A percentile compares a stretch with the other conserved stretches of the same genome.
Conservation (phyloP, 2,113 vertebrate genomes). For the Mus pahari region DNA sequence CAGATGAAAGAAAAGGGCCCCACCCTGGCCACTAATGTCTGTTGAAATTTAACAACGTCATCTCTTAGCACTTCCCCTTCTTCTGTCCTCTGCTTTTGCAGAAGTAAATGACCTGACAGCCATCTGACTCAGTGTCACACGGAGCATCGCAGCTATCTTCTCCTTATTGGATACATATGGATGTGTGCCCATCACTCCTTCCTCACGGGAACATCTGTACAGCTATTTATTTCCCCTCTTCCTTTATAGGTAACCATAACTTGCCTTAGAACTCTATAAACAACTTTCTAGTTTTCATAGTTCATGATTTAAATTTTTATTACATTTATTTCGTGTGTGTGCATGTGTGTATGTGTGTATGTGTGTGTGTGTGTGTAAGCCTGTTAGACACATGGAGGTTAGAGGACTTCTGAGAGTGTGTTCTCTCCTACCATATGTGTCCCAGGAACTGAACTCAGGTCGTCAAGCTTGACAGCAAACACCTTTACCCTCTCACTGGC, state of each 20-base stretch:
- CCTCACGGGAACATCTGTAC: background rate
- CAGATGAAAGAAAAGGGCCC: constrained; percentile 3
- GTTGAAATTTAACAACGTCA: background rate
- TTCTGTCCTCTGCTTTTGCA: background rate
- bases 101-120: constrained; percentile 28
- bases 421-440: background rate
- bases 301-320: background rate
- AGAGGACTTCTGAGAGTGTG: background rate
- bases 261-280: background rate
- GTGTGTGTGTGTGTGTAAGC: background rate
- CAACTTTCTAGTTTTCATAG: constrained; percentile 21
- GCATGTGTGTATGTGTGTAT: background rate
- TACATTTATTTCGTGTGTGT: background rate
- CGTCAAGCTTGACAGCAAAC: background rate
- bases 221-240: background rate
- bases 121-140: background rate
- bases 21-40: background rate
- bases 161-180: background rate
- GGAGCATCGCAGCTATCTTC: background rate
- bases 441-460: background rate
- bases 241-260: background rate
- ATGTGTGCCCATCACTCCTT: background rate
- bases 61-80: background rate
- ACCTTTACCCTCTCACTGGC: background rate
- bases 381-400: too few species aligned